Evolutionary conservation across 2,888 invertebrate genomes (phyloP).

Genomic region (Lampropteryx suffumata): DNA sequence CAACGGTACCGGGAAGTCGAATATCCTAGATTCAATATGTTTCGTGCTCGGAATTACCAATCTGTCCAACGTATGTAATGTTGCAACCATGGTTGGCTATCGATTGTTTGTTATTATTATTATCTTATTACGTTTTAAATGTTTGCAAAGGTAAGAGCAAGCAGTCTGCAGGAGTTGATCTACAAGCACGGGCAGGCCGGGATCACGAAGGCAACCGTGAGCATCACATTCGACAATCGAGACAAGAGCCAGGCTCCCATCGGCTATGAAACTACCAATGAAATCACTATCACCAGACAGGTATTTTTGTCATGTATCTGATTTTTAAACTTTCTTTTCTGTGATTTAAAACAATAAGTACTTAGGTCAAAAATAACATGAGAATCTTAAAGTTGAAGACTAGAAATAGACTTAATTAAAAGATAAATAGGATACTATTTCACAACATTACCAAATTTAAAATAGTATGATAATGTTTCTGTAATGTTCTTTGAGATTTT

Average conservation of each 20-base stretch:
- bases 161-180: constrained; percentile 96
- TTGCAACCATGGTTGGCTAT: too few species aligned
- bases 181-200: constrained; percentile 99
- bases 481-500: too few species aligned
- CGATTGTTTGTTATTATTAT: too few species aligned
- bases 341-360: too few species aligned
- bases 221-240: constrained; percentile 96
- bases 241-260: constrained; percentile 92
- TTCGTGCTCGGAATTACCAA: constrained; percentile 98
- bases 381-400: too few species aligned
- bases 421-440: too few species aligned
- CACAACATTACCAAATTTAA: too few species aligned
- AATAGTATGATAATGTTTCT: too few species aligned
- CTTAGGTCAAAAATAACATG: too few species aligned
- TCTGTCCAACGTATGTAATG: constrained; percentile 91
- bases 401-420: too few species aligned
- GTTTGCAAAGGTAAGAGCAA: constrained; percentile 90
- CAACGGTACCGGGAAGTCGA: constrained; percentile 99
- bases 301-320: constrained; percentile 41
- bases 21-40: constrained; percentile 98
- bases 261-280: constrained; percentile 94
- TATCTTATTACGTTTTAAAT: too few species aligned
- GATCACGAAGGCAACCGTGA: constrained; percentile 96
- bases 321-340: too few species aligned
- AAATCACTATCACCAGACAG: constrained; percentile 96